Conservation (phyloP, 1,140 invertebrate genomes). For the Achatina immaculata region DNA sequence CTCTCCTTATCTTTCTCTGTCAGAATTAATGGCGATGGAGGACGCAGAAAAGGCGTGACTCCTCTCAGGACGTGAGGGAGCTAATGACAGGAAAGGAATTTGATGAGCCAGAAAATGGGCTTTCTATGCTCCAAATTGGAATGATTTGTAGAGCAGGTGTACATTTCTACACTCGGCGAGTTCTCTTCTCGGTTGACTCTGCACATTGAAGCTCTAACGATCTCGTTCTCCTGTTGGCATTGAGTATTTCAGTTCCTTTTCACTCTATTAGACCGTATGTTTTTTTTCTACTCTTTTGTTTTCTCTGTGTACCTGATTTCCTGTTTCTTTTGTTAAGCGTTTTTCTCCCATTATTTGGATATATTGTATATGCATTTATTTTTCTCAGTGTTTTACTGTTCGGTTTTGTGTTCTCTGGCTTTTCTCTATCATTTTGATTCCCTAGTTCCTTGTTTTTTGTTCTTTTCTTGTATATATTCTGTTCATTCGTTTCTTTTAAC, state of each 20-base stretch:
- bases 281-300: too few species aligned
- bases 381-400: too few species aligned
- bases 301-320: too few species aligned
- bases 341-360: too few species aligned
- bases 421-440: too few species aligned
- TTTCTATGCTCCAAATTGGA: not conserved
- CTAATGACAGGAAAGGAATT: conserved; percentile 1
- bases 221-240: not conserved
- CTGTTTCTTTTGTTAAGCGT: too few species aligned
- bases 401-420: too few species aligned
- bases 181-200: not conserved
- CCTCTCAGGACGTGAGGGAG: not conserved
- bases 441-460: too few species aligned
- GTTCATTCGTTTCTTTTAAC: not conserved
- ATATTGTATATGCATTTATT: too few species aligned
- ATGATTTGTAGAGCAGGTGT: conserved; percentile 4
- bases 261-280: too few species aligned
- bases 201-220: not conserved
- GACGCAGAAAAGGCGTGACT: not conserved
- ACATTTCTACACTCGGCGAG: not conserved
- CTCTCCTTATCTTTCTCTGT: not conserved
- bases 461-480: too few species aligned
- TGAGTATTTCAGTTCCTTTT: not conserved
- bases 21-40: not conserved
- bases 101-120: not conserved